These are phyloP conservation scores for Xyliphius kryptos DNA, from an alignment of 2,113 vertebrate species.

Conservation along the genomic window DNA sequence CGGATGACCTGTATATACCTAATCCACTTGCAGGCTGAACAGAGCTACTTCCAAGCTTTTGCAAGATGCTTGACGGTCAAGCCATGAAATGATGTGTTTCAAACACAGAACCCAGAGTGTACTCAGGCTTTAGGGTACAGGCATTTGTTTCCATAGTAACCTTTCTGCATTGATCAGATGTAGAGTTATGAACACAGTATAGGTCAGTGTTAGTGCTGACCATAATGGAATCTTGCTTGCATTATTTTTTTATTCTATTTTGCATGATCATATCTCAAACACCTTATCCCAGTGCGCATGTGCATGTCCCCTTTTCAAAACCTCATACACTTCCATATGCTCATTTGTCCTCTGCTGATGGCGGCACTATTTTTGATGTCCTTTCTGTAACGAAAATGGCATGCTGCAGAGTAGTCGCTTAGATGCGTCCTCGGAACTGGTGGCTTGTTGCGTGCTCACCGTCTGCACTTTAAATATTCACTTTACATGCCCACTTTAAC, in stretches of 20 bases:
- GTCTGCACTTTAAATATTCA: too few relatives aligned
- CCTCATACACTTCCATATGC: background rate
- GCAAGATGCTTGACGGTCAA: conserved; percentile 16
- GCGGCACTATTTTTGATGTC: too few relatives aligned
- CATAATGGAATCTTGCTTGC: conserved; percentile 33
- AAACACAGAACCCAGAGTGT: conserved; percentile 13
- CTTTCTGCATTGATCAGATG: conserved; percentile 34
- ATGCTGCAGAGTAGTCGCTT: too few relatives aligned
- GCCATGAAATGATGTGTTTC: conserved; percentile 1
- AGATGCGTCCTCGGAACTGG: background rate
- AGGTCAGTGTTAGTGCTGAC: conserved; percentile 29
- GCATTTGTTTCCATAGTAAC: conserved; percentile 50
- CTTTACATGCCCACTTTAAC: background rate
- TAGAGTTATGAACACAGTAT: conserved; percentile 35
- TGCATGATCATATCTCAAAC: too few relatives aligned
- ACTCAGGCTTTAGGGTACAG: conserved; percentile 27
- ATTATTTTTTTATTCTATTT: conserved; percentile 1
- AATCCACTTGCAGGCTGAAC: conserved; percentile 11
- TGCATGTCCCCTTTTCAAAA: too few relatives aligned
- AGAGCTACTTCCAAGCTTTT: conserved; percentile 14
- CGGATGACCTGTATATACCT: too few relatives aligned
- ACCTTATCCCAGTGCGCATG: too few relatives aligned
- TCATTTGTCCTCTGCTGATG: too few relatives aligned
- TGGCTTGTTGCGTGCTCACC: background rate
- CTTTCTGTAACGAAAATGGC: too few relatives aligned